Conservation (phyloP, 1,140 invertebrate genomes). For the Drosophila watanabei region DNA sequence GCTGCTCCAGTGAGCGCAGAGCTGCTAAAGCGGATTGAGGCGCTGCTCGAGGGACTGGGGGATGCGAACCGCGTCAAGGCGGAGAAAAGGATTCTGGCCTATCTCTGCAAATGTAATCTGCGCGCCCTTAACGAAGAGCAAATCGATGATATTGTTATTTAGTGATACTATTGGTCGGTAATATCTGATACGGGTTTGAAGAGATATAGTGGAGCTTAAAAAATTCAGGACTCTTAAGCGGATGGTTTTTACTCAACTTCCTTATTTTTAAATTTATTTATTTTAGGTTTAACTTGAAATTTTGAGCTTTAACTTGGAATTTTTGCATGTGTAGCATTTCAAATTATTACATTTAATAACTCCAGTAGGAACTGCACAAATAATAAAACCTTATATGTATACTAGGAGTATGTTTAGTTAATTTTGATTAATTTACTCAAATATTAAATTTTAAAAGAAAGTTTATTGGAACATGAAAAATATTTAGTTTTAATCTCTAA, state of each 20-base stretch:
- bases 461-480: neutral
- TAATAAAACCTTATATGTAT: neutral
- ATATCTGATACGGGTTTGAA: neutral
- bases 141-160: slow-evolving; percentile 76
- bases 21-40: slow-evolving; percentile 67
- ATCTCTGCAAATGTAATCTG: slow-evolving; percentile 76
- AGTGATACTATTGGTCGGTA: neutral
- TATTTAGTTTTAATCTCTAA: too few species aligned
- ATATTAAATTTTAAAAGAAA: neutral
- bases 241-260: slow-evolving; percentile 16
- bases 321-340: neutral
- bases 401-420: too few species aligned
- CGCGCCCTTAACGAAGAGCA: slow-evolving; percentile 64
- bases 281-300: neutral
- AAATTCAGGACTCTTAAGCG: neutral
- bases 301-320: too few species aligned
- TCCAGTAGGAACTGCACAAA: neutral
- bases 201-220: too few species aligned
- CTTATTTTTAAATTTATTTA: neutral
- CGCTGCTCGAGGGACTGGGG: slow-evolving; percentile 68
- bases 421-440: neutral
- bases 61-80: slow-evolving; percentile 63
- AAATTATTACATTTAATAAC: neutral
- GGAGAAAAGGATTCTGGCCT: slow-evolving; percentile 71
- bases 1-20: slow-evolving; percentile 20